These are phyloP conservation scores for Diaprepes abbreviatus DNA, from an alignment of 2,888 invertebrate genomes.

Conservation along the genomic window DNA sequence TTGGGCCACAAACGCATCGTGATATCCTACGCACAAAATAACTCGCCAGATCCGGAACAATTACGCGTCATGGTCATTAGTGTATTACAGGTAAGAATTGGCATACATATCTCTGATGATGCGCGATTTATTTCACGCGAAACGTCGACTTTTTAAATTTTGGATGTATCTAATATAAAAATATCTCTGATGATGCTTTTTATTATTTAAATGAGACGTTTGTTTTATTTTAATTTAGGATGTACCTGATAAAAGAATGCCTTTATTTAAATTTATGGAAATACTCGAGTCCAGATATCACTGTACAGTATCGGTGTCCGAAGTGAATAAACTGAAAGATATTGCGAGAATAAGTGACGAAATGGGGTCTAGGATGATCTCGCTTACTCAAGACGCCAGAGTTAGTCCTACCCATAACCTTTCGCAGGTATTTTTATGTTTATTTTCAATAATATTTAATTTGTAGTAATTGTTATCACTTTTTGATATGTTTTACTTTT, in stretches of 20 bases:
- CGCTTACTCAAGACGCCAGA: conserved; percentile 73
- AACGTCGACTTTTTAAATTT: no score
- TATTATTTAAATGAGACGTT: no score
- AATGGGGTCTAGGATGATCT: conserved; percentile 78
- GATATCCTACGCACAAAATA: conserved; percentile 78
- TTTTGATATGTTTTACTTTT: no score
- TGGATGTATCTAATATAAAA: no score
- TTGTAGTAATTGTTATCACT: no score
- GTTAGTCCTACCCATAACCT: conserved; percentile 70
- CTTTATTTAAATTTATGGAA: conserved; percentile 86
- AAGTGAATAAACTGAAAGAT: conserved; percentile 82
- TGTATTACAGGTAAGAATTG: conserved; percentile 75
- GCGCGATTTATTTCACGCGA: no score
- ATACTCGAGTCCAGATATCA: conserved; percentile 86
- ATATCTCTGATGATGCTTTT: no score
- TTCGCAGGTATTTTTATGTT: conserved; percentile 56
- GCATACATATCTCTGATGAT: no score
- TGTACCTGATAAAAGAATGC: conserved; percentile 81
- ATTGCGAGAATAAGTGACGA: conserved; percentile 83
- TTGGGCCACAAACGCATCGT: conserved; percentile 85
- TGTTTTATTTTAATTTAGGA: conserved; percentile 68
- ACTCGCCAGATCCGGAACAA: conserved; percentile 76
- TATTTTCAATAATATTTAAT: no score
- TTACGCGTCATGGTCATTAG: conserved; percentile 79
- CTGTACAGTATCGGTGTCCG: conserved; percentile 80